Evolutionary conservation across 30 jellyfish, hydroid and myxozoan genomes (phyloP).

Genomic region (Mastigias papua): DNA sequence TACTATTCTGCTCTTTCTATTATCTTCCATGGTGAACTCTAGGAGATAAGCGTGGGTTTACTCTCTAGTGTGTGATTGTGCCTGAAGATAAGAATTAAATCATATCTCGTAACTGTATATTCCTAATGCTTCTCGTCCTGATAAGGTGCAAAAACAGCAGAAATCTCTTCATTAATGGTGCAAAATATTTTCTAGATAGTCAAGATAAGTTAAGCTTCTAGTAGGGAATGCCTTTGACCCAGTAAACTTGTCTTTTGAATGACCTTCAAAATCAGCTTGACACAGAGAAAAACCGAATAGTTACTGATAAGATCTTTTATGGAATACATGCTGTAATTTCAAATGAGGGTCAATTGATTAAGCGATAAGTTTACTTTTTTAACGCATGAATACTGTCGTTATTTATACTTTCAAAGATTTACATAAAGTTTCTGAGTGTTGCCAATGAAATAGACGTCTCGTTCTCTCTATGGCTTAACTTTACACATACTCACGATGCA

Average conservation of each 20-base stretch:
- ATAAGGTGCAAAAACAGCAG: background rate
- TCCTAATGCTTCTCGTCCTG: background rate
- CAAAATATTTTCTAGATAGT: background rate
- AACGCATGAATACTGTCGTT: background rate
- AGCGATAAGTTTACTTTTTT: background rate
- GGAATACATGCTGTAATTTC: too few relatives aligned
- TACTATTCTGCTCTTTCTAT: background rate
- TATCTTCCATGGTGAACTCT: background rate
- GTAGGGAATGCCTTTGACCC: conserved; percentile 2
- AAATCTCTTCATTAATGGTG: background rate
- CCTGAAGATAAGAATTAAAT: background rate
- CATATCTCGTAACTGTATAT: conserved; percentile 13
- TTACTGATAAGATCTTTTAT: background rate
- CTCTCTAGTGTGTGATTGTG: background rate
- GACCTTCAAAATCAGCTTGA: background rate
- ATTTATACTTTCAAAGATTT: too few relatives aligned
- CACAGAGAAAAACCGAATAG: background rate
- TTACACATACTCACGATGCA: too few relatives aligned
- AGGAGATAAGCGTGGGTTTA: background rate
- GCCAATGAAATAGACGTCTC: too few relatives aligned
- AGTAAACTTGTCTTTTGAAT: background rate
- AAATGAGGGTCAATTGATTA: background rate
- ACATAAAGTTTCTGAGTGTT: too few relatives aligned
- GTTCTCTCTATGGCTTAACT: too few relatives aligned
- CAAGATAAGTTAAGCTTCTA: background rate